Evolutionary conservation across 2,888 invertebrate genomes (phyloP).

Genomic region (Habrosyne pyritoides): DNA sequence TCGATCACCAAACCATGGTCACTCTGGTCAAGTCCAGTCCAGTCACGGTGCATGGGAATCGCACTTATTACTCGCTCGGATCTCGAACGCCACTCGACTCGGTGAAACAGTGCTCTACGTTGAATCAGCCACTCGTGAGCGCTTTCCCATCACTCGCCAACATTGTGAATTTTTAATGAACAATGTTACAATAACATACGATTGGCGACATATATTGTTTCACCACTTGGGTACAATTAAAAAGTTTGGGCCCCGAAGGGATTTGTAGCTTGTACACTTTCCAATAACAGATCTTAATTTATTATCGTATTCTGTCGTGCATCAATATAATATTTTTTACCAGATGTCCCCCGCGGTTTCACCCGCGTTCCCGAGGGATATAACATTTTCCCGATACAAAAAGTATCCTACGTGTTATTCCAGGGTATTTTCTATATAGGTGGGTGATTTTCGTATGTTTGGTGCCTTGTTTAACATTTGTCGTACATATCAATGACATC

Average conservation of each 20-base stretch:
- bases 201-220: neutral
- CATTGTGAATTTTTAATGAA: slow-evolving; percentile 69
- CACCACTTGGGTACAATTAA: neutral
- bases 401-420: too few species aligned
- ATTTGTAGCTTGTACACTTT: neutral
- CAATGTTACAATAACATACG: slow-evolving; percentile 42
- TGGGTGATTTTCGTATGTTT: too few species aligned
- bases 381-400: too few species aligned
- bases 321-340: too few species aligned
- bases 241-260: neutral
- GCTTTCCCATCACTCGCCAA: slow-evolving; percentile 16
- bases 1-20: slow-evolving; percentile 21
- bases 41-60: slow-evolving; percentile 72
- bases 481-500: too few species aligned
- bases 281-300: too few species aligned
- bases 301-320: too few species aligned
- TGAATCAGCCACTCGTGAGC: slow-evolving; percentile 59
- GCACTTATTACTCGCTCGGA: slow-evolving; percentile 53
- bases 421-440: too few species aligned
- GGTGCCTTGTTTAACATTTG: too few species aligned
- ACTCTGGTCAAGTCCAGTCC: slow-evolving; percentile 38
- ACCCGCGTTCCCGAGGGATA: too few species aligned
- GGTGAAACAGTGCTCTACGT: slow-evolving; percentile 63
- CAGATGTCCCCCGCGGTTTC: too few species aligned
- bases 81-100: slow-evolving; percentile 49